A percentile compares a stretch with the other conserved stretches of the same genome.
Conservation (phyloP, 1,140 invertebrate species). For the Odontomachus brunneus region DNA sequence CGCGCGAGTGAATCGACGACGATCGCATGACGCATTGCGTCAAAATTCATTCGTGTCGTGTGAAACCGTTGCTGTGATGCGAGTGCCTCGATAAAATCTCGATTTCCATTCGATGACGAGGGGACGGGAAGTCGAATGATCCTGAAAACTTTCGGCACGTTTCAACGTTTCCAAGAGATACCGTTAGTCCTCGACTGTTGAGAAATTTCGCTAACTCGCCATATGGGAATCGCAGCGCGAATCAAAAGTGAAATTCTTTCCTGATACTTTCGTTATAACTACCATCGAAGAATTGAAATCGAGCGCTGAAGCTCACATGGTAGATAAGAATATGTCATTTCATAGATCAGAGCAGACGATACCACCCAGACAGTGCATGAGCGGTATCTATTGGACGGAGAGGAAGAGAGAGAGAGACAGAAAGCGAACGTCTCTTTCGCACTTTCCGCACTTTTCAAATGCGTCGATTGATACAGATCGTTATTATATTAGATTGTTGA, state of each 20-base stretch:
- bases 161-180: not conserved
- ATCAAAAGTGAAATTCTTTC: too few species aligned
- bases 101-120: not conserved
- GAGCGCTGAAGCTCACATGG: too few species aligned
- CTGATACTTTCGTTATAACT: too few species aligned
- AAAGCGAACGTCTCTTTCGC: not conserved
- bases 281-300: too few species aligned
- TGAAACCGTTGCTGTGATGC: constrained; percentile 40
- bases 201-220: not conserved
- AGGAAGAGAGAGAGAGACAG: not conserved
- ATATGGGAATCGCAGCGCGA: too few species aligned
- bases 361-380: not conserved
- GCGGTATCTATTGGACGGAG: constrained; percentile 4
- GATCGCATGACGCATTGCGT: constrained; percentile 69
- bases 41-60: constrained; percentile 63
- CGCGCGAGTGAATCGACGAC: constrained; percentile 48
- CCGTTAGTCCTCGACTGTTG: not conserved
- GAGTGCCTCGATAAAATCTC: constrained; percentile 3
- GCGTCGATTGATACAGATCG: constrained; percentile 40
- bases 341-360: not conserved
- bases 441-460: constrained; percentile 20
- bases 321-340: not conserved
- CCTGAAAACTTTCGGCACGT: not conserved
- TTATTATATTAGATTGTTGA: constrained; percentile 38
- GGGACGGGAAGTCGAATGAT: constrained; percentile 3